phyloP scores from a whole-genome alignment of 2,888 invertebrate genomes.

The Syrphus vitripennis region DNA sequence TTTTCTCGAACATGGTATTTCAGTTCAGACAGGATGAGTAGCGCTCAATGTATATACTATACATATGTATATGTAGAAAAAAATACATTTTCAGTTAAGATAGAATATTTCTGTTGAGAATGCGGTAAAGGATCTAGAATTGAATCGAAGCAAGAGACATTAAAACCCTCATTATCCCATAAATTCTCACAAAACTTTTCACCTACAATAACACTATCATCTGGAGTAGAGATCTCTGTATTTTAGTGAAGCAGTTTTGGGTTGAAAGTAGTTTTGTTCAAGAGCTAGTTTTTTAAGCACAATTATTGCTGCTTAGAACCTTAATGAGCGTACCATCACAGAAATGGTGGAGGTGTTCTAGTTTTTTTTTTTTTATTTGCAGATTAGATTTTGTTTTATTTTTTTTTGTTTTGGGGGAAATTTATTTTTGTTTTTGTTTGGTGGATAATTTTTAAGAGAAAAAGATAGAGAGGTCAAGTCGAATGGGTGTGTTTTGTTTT shows the following conservation, averaged over 20 bases:
- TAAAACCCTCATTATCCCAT: conserved; percentile 69
- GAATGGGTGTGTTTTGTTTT: background rate
- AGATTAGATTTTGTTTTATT: conserved; percentile 17
- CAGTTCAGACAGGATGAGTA: conserved; percentile 8
- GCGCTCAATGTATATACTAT: conserved; percentile 9
- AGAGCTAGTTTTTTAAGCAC: conserved; percentile 53
- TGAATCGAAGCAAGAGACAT: conserved; percentile 47
- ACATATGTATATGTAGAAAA: too few species aligned
- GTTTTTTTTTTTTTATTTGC: conserved; percentile 7
- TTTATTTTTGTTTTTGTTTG: conserved; percentile 36
- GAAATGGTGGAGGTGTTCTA: background rate
- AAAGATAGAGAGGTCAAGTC: background rate
- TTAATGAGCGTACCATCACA: conserved; percentile 50
- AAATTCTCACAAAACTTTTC: conserved; percentile 49
- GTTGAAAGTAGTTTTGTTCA: conserved; percentile 49
- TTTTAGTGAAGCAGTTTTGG: conserved; percentile 7
- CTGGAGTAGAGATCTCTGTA: background rate
- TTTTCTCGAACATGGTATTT: background rate
- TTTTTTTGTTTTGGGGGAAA: background rate
- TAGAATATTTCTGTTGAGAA: conserved; percentile 21
- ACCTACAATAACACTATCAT: conserved; percentile 19
- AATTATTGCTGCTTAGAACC: conserved; percentile 61
- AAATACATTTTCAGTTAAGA: background rate
- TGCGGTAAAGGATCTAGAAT: background rate
- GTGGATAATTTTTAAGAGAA: background rate